These are phyloP conservation scores for Andrena bucephala DNA, from an alignment of 2,888 invertebrate species.

Conservation along the genomic window DNA sequence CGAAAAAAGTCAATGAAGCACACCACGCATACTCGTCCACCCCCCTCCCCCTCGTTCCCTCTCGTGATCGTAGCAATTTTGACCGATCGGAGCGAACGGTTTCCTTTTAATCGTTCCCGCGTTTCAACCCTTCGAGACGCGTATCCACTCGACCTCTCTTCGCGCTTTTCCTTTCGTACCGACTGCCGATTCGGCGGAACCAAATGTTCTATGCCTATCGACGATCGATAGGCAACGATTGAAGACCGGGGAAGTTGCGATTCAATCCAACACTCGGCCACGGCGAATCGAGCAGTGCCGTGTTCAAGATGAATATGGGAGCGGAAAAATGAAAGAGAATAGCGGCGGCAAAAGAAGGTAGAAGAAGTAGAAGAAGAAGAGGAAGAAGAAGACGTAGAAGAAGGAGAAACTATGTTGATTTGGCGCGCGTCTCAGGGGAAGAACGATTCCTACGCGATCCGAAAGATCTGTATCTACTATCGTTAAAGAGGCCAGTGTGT, in stretches of 20 bases:
- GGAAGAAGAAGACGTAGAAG: constrained; percentile 19
- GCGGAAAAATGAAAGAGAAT: constrained; percentile 2
- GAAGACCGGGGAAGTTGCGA: constrained; percentile 61
- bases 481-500: constrained; percentile 61
- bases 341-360: neutral
- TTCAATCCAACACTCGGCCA: constrained; percentile 46
- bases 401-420: constrained; percentile 37
- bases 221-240: constrained; percentile 34
- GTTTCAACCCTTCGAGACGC: constrained; percentile 47
- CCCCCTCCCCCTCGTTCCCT: constrained; percentile 49
- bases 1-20: constrained; percentile 69
- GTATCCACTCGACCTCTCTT: constrained; percentile 15
- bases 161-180: neutral
- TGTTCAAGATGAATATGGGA: constrained; percentile 13
- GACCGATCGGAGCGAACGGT: constrained; percentile 50
- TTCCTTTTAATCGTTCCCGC: constrained; percentile 8
- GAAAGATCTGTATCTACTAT: constrained; percentile 37
- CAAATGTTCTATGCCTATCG: constrained; percentile 35
- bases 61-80: constrained; percentile 47
- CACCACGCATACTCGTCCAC: constrained; percentile 67
- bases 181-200: constrained; percentile 26
- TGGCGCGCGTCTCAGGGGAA: constrained; percentile 54
- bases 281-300: constrained; percentile 24
- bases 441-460: constrained; percentile 53
- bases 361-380: constrained; percentile 24